Base-by-base conservation (phyloP, 92 coral and sea anemone genomes). In the Parazoanthus darwini region DNA sequence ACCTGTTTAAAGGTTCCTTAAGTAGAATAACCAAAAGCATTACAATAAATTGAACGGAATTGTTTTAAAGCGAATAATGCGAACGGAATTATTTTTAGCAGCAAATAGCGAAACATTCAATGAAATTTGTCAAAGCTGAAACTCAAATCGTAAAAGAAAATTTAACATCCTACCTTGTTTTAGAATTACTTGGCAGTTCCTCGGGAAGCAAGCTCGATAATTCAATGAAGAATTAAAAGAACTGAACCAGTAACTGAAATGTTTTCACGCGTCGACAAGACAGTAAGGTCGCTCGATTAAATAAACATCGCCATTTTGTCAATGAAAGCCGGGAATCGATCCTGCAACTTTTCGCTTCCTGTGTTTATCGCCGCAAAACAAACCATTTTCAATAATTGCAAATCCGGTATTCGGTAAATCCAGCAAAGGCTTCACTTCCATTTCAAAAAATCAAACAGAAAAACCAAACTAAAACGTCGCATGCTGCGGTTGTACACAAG, bases 401-500 rank as follows among this genome's bases (percentile, higher is more conserved):
- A 85, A 85, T 68, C 88, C 88, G 59, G 88, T 85, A 85, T 63
- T 63, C 81, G 23, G 65, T 85, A 68, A 85, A 85, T 85, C 88
- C 81, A 70, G 88, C 65, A 85, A 85, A 85, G 88, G 88, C 81
- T 85, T 85, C 81, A 85, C 0, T 85, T 85, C 88, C 88, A 85
- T 85, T 85, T 85, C 56, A 8, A 85, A 85, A 85, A 85, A 72
- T 8, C 88, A 66, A 85, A 85, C 77, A 63, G 78, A 85, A 85
- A 39, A 85, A 85, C 82, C 39, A 72, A 85, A 71, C 88, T 0
- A 85, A 85, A 1, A 71, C 82, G 82, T 85, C 82, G 79, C 88
- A 85, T 15, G 38, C 77, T 85, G 88, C 1, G 0, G 88, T 85
- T 85, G 88, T 85, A 71, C 88, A 85, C 88, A 85, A 85, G 82